These are phyloP conservation scores for Melipona beecheii DNA, from an alignment of 2,888 invertebrate species.

Conservation along the genomic window DNA sequence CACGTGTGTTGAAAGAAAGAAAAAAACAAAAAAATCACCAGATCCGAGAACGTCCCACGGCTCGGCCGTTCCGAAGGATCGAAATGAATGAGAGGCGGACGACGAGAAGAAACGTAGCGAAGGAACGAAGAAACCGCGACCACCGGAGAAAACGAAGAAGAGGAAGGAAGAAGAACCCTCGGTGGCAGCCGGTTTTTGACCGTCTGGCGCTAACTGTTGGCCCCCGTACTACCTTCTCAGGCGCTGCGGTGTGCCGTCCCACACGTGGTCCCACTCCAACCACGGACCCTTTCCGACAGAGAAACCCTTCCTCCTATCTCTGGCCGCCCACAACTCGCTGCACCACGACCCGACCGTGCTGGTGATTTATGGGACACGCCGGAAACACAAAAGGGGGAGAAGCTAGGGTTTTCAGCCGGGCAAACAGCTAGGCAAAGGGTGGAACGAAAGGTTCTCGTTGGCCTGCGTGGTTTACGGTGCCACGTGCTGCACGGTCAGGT, in stretches of 20 bases:
- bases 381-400: constrained; percentile 5
- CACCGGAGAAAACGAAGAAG: not conserved
- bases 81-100: constrained; percentile 50
- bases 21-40: too few species aligned
- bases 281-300: constrained; percentile 49
- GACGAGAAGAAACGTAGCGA: constrained; percentile 18
- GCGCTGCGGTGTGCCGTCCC: constrained; percentile 69
- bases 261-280: constrained; percentile 70
- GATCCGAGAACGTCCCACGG: not conserved
- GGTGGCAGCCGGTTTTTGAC: constrained; percentile 80
- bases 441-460: not conserved
- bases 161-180: constrained; percentile 28
- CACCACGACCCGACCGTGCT: constrained; percentile 29
- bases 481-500: constrained; percentile 20
- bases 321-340: constrained; percentile 67
- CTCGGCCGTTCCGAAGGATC: constrained; percentile 13
- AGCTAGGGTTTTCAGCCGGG: not conserved
- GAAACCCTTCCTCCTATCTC: constrained; percentile 59
- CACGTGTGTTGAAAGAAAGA: too few species aligned
- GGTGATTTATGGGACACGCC: constrained; percentile 62
- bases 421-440: not conserved
- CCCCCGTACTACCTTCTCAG: constrained; percentile 70
- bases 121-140: constrained; percentile 21
- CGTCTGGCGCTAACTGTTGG: constrained; percentile 80
- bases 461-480: not conserved